Percentiles rank a stretch among this genome's conserved stretches.
Conservation (phyloP, 2,888 invertebrate species). For the Apamea anceps region DNA sequence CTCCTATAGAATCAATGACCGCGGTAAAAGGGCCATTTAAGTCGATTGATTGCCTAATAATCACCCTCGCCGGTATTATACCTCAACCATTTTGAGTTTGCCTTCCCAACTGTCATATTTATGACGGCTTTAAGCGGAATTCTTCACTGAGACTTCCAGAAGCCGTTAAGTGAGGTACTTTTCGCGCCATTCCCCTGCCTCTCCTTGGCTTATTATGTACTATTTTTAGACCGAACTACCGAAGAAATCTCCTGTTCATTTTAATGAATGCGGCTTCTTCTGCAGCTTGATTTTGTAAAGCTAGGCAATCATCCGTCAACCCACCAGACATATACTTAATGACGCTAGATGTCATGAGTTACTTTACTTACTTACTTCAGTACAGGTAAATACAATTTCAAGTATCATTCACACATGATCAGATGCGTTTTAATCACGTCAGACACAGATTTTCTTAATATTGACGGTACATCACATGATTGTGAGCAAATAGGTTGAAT, state of each 20-base stretch:
- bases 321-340: constrained; percentile 16
- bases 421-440: constrained; percentile 41
- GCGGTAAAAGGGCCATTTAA: constrained; percentile 47
- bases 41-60: constrained; percentile 55
- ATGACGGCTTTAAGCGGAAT: constrained; percentile 64
- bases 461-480: constrained; percentile 46
- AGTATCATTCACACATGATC: constrained; percentile 41
- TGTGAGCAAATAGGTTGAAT: constrained; percentile 17
- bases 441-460: constrained; percentile 21
- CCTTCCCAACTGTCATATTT: constrained; percentile 63
- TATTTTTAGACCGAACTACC: constrained; percentile 42
- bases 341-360: constrained; percentile 34
- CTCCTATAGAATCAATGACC: constrained; percentile 34
- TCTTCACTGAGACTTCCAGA: constrained; percentile 58
- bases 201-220: constrained; percentile 53
- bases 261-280: constrained; percentile 17
- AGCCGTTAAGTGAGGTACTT: constrained; percentile 66
- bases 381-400: constrained; percentile 50
- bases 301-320: constrained; percentile 10
- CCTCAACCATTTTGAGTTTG: constrained; percentile 36
- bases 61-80: constrained; percentile 40
- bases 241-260: constrained; percentile 26
- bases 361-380: no score
- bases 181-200: constrained; percentile 60
- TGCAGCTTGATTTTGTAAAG: constrained; percentile 29